Evolutionary conservation across 2,888 invertebrate species (phyloP), one percentile per base, ranked within the genome.

Genomic region (Brenthis hecate): DNA sequence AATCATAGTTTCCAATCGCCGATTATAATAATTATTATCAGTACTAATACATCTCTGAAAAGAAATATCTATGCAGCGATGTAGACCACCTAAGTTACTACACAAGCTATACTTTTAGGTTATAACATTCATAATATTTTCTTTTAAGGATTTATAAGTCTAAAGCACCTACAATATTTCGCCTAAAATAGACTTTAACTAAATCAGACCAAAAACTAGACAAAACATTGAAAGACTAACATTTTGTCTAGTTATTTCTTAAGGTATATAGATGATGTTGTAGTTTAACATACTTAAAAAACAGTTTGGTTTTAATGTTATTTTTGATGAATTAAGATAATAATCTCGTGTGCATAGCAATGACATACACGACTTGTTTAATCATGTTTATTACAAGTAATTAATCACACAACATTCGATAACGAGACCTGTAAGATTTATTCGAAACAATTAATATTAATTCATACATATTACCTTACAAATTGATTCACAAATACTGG

Each of bases 361-460:
- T 23, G 23, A 58, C 58, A 23, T 23, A 19, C 48, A 58, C 23
- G 14, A 14, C 47, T 58, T 48, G 58, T 8, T 58, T 23, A 58
- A 58, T 48, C 8, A 56, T 13, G 0, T 16, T 43, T 36, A 56
- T 57, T 57, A 43, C 43, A 57, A 57, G 6, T 57, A 47, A 57
- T 57, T 60, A 60, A 60, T 50, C 28, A 50, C 6, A n/a, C 1
- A 51, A 51, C 13, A 61, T 53, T 62, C 62, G 53, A 53, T 62
- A 62, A 51, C 53, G 43, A 36, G 36, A 53, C 32, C 13, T 43
- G 19, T 36, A 50, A 60, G 50, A 60, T 60, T 60, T 60, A 60
- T 53, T 43, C 36, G 19, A 62, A 53, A 43, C 53, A 53, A 53
- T 53, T 62, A 62, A 51, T 51, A 53, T 62, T 36, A 51, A 62